Conservation (phyloP, 2,797 vertebrate species). For the Argya squamiceps region DNA sequence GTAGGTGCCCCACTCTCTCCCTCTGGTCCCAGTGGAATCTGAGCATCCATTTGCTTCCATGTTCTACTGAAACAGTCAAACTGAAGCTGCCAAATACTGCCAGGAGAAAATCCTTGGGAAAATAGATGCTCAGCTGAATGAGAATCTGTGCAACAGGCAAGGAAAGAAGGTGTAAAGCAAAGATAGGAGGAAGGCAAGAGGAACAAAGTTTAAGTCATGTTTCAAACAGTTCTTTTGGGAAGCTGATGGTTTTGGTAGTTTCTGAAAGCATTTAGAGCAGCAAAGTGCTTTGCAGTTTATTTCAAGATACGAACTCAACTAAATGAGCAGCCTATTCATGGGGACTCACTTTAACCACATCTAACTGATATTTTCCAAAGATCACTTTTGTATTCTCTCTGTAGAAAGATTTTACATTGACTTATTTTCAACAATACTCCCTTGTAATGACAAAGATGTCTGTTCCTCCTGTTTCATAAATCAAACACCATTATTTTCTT, state of each 20-base stretch:
- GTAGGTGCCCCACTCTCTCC: neutral
- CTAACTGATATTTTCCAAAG: neutral
- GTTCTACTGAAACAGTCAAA: neutral
- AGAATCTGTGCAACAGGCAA: neutral
- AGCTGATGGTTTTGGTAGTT: neutral
- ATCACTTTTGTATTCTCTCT: neutral
- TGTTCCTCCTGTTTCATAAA: neutral
- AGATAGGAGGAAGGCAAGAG: neutral
- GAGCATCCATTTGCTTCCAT: neutral
- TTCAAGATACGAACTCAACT: neutral
- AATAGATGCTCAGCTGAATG: neutral
- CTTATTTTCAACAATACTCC: neutral
- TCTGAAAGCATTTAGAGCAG: neutral
- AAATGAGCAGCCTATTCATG: neutral
- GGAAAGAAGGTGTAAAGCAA: neutral
- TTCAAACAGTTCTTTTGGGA: neutral
- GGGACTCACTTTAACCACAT: neutral
- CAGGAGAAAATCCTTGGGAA: neutral
- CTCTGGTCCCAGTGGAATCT: neutral
- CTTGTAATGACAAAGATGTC: neutral
- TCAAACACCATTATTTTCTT: neutral
- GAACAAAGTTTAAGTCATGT: neutral
- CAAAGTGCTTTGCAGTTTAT: neutral
- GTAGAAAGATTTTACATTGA: neutral
- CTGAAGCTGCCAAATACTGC: neutral